Base-by-base conservation (phyloP, 2,888 invertebrate genomes). In the Campoplex capitator region DNA sequence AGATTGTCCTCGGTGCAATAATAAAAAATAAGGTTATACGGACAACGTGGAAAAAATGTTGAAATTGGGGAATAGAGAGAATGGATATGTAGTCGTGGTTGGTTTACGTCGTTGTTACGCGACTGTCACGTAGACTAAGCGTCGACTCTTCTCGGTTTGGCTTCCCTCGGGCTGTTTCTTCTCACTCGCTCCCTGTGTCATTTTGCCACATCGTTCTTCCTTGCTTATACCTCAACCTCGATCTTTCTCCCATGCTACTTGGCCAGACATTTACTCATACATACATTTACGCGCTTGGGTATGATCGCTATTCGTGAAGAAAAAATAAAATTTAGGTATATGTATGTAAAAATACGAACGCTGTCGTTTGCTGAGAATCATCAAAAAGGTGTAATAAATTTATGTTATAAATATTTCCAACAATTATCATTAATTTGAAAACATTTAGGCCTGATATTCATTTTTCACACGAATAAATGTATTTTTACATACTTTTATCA, bases 1-100 rank as follows among this genome's bases (percentile, higher is more conserved):
- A 67, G 71, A 83, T 83, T 67, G 58, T 76, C 38, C 42, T 16
- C 62, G 23, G 42, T 45, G 48, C 23, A 8, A 4, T 23, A 23
- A 65, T 51, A 38, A 45, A 45, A 35, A 58, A 45, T 35, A 3
- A 38, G 28, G 23, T 51, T 35, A 38, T 51, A 42, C 38, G 18
- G 48, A 23, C 13, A 18, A n/a, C 11, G 16, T 73, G 48, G 23
- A 74, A 45, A 45, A 51, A 74, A 73, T 68, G 56, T 11, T 76
- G 73, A 84, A 86, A 86, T 84, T 86, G 84, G 81, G 84, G 54
- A 87, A 87, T 87, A 74, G 74, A 11, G 73, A 68, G 77, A 84
- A 84, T 70, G 78, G 51, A 62, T 78, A 23, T 23, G 81, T 81
- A 68, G 81, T 62, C 78, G 76, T 70, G 70, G 48, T 62, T 56